Evolutionary conservation across 2,888 invertebrate genomes (phyloP), one percentile per base, ranked within the genome.

Genomic region (Ramazzottius varieornatus): DNA sequence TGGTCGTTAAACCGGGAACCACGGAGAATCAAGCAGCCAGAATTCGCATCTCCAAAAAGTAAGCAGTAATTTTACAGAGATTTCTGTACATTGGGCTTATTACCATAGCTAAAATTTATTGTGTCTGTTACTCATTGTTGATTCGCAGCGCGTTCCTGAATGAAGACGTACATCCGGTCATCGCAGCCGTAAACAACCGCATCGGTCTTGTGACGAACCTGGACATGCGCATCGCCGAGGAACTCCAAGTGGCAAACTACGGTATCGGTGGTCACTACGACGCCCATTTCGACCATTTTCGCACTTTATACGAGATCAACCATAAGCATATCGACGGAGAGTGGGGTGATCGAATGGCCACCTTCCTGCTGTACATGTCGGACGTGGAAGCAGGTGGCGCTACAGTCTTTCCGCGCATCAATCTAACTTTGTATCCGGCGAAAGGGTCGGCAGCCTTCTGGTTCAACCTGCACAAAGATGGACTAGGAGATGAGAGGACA

Each of bases 201-300:
- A 54, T 54, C 29, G 54, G 54, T 24, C 54, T 24, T 8, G 29
- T 54, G 8, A 54, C 54, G 13, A 54, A 54, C 24, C 29, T 54
- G 20, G 24, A 54, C 29, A 54, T 54, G 54, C 16, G 24, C 8
- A 24, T 54, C 24, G 54, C 54, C 4, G 54, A 54, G 29, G 29
- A 54, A 16, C 54, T 54, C 29, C 54, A 54, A 54, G 24, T 54
- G 20, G 54, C 54, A 8, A 54, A 54, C 24, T 54, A 54, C 54
- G 54, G 54, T 8, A 54, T 54, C 20, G 54, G 54, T 29, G 54
- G 54, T 29, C 54, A 54, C 29, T 54, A 54, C 54, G 54, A 54
- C 29, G 20, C 54, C 20, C 54, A 54, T 29, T 54, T n/a, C 54
- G 54, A 54, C 29, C 54, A 54, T 24, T 54, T 54, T 29, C 54